These are phyloP conservation scores for Stegophylla sp. DNA, from an alignment of 2,888 invertebrate species.

Conservation along the genomic window DNA sequence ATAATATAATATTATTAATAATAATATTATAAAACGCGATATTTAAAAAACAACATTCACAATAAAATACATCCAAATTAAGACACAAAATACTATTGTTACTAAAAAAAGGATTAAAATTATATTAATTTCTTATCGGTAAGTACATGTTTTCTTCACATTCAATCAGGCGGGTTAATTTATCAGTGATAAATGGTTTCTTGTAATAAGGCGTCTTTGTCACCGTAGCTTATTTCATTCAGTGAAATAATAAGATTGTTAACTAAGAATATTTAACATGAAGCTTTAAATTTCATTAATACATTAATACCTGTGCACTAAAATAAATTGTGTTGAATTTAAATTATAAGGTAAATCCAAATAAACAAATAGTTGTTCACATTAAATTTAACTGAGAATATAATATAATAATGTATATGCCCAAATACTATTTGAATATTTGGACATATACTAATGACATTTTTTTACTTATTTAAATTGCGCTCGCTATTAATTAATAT, in stretches of 20 bases:
- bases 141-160: neutral
- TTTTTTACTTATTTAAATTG: no score
- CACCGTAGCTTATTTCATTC: neutral
- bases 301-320: neutral
- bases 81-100: neutral
- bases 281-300: slow-evolving; percentile 19
- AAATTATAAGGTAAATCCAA: neutral
- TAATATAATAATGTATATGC: no score
- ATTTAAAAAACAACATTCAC: neutral
- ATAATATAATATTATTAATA: neutral
- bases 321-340: neutral
- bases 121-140: neutral
- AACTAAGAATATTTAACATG: neutral
- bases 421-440: neutral
- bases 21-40: neutral
- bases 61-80: neutral
- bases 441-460: no score
- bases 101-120: slow-evolving; percentile 13
- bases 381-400: neutral
- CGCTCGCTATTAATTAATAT: no score
- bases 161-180: neutral
- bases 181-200: slow-evolving; percentile 17
- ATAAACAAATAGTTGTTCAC: neutral
- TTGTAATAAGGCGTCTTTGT: slow-evolving; percentile 1
- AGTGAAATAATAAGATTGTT: neutral